phyloP scores from a whole-genome alignment of 2,888 invertebrate species.

The Trilocha varians region DNA sequence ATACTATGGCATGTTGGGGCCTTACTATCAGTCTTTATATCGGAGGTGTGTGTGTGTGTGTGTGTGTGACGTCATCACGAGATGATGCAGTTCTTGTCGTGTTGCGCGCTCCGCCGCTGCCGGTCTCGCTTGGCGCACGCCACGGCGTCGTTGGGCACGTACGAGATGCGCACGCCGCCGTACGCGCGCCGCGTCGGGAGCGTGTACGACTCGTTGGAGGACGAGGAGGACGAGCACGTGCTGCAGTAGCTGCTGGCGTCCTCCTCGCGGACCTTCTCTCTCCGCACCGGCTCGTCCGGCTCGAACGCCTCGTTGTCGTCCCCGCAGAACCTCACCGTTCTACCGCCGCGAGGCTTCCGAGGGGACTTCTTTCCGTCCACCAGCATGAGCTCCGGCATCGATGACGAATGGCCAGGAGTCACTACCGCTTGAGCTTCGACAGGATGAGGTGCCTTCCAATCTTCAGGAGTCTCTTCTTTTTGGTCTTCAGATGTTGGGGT shows the following conservation, averaged over 20 bases:
- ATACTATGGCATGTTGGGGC: conserved; percentile 60
- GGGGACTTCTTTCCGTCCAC: conserved; percentile 57
- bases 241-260: conserved; percentile 86
- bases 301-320: conserved; percentile 64
- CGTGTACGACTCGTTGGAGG: conserved; percentile 90
- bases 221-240: conserved; percentile 92
- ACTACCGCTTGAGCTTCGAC: conserved; percentile 65
- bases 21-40: conserved; percentile 66
- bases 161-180: conserved; percentile 91
- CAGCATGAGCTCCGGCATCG: conserved; percentile 62
- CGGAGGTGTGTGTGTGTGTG: conserved; percentile 62
- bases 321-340: conserved; percentile 62
- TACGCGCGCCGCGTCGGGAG: conserved; percentile 87
- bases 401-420: conserved; percentile 68
- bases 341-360: conserved; percentile 47
- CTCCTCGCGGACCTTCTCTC: conserved; percentile 62
- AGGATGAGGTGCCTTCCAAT: conserved; percentile 70
- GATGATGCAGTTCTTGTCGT: conserved; percentile 88
- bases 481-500: conserved; percentile 46
- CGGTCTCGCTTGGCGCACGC: conserved; percentile 84
- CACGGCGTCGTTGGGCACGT: conserved; percentile 93
- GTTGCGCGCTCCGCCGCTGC: conserved; percentile 73
- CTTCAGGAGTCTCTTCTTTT: conserved; percentile 48
- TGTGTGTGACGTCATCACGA: conserved; percentile 78
- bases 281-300: conserved; percentile 51